Conservation (phyloP, 1,140 invertebrate species). For the Euura saliciscinereae region DNA sequence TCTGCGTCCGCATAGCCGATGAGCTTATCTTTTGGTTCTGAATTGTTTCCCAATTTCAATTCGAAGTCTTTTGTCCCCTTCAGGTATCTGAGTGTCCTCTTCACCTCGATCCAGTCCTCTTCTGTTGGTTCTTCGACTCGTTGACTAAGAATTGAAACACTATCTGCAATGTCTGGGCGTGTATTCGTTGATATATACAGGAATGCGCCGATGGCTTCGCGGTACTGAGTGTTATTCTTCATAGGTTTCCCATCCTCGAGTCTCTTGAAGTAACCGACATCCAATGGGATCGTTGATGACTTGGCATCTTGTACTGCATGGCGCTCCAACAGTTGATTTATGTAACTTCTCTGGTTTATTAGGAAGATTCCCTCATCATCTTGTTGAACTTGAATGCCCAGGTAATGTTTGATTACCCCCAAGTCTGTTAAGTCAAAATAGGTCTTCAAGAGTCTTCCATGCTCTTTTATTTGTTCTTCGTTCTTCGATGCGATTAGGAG, state of each 20-base stretch:
- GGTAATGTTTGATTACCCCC: slow-evolving; percentile 2
- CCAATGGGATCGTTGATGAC: neutral
- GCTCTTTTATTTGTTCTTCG: neutral
- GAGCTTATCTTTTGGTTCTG: slow-evolving; percentile 5
- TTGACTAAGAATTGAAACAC: slow-evolving; percentile 32
- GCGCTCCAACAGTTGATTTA: slow-evolving; percentile 8
- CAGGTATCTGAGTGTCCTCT: slow-evolving; percentile 43
- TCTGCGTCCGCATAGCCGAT: no score
- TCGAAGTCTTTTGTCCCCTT: slow-evolving; percentile 37
- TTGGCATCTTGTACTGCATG: slow-evolving; percentile 5
- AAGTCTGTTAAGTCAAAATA: slow-evolving; percentile 10
- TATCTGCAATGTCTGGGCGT: slow-evolving; percentile 48
- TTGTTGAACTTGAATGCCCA: slow-evolving; percentile 3
- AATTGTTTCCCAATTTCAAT: slow-evolving; percentile 17
- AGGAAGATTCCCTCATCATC: slow-evolving; percentile 6
- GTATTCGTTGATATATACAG: slow-evolving; percentile 41
- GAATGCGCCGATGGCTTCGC: slow-evolving; percentile 40
- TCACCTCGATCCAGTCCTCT: slow-evolving; percentile 35
- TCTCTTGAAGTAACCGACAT: slow-evolving; percentile 8
- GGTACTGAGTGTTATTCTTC: slow-evolving; percentile 27
- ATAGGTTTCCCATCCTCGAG: neutral
- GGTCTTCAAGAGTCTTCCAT: neutral
- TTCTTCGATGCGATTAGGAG: slow-evolving; percentile 40
- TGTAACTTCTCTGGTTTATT: slow-evolving; percentile 10
- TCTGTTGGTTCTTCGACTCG: slow-evolving; percentile 24